Base-by-base conservation (phyloP, 2,888 invertebrate genomes). In the Lathronympha strigana region DNA sequence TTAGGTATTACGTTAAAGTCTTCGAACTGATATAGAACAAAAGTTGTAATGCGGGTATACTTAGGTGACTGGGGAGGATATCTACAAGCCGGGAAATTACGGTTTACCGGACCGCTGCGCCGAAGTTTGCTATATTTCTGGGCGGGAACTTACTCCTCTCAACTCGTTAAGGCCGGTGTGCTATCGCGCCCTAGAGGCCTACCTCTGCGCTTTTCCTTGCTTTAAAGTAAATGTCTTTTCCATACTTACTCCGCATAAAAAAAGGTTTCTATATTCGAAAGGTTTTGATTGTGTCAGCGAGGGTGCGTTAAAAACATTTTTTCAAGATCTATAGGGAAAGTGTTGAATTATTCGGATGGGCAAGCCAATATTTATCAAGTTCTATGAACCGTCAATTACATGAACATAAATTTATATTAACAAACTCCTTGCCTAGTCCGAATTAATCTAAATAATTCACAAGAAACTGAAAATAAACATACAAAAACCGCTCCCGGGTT, bases 181-280 rank as follows among this genome's bases (percentile, higher is more conserved):
- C 75, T 82, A 87, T 82, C 76, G 79, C 80, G 73, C 87, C 87
- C 86, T 69, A 69, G 87, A 84, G 87, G 79, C 80, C 82, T 79
- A 80, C 79, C 81, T 82, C 38, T 31, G 61, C 66, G 66, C 79
- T 76, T 79, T 81, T 76, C 79, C 78, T 79, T 73, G 68, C 74
- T 74, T 76, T 61, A 60, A 51, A 66, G 68, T 62, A 64, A 67
- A 66, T 69, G 66, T 50, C 53, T 63, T 61, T 66, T 21, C 36
- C 28, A 66, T 61, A 49, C 38, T 45, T 40, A 13, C 28, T 40
- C 31, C 28, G 19, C 33, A 33, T 13, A 57, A 40, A 49, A 63
- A 63, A 13, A 15, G 28, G n/a, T n/a, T n/a, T n/a, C n/a, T n/a
- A n/a, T n/a, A n/a, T n/a, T n/a, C n/a, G n/a, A n/a, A n/a, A n/a